Base-by-base conservation (phyloP, 2,888 invertebrate species). In the Acrocera orbiculus region DNA sequence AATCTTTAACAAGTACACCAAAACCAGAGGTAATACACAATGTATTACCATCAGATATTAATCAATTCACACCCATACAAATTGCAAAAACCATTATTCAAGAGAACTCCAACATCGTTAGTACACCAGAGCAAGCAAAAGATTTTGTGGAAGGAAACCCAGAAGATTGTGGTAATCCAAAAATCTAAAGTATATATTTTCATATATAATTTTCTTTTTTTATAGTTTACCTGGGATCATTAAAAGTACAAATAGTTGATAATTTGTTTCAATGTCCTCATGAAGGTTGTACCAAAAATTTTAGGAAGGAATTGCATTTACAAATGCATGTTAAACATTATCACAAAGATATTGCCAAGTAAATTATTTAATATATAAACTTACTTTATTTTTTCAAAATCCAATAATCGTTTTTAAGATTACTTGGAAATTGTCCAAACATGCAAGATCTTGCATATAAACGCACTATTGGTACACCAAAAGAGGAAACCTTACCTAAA, bases 321-420 rank as follows among this genome's bases (percentile, higher is more conserved):
- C 79, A 82, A 61, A 90, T 89, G 73, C 93, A 93, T 53, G 79
- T 92, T 26, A 92, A 92, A 50, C 90, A 93, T 56, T 92, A 92
- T 56, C 93, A 92, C 58, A 72, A 76, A 3, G 81, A 85, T 42
- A 67, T 80, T 37, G 70, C 72, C 3, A 74, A 78, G 53, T 72
- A 44, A 46, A 48, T 16, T 13, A 13, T 4, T 14, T 2, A 25
- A 25, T 7, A 10, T 14, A 4, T 14, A 4, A 24, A 26, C 26
- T 9, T 11, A 1, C 16, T 27, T 16, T 27, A 14, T 10, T 9
- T 8, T 22, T 16, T 16, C 10, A 26, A 15, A 16, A 24, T 14
- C 8, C 2, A 3, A 13, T n/a, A 29, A 4, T 20, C 25, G n/a
- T 23, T 24, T 19, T 40, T 37, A 1, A 56, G 56, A 34, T 44